Evolutionary conservation across 2,113 vertebrate species (phyloP).

Genomic region (Callospermophilus lateralis): DNA sequence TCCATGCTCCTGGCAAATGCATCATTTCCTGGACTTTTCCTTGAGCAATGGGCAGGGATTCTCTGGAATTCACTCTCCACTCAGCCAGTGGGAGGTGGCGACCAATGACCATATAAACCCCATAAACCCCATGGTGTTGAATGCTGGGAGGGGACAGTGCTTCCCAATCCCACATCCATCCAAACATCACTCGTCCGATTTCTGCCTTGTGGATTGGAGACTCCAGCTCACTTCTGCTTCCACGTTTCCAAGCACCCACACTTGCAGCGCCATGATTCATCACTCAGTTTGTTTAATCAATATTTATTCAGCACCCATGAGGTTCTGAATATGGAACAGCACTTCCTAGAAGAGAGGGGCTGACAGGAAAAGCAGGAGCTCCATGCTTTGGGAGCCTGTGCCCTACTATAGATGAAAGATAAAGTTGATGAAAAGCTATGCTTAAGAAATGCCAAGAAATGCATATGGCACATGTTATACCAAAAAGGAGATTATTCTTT

Average conservation of each 20-base stretch:
- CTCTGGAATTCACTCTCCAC: not conserved
- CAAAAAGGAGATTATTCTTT: not conserved
- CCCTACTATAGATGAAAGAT: conserved; percentile 48
- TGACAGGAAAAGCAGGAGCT: conserved; percentile 56
- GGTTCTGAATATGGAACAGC: conserved; percentile 67
- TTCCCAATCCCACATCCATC: no score
- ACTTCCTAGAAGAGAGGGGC: conserved; percentile 50
- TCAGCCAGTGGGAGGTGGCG: not conserved
- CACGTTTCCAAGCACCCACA: not conserved
- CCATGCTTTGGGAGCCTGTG: not conserved
- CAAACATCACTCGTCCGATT: not conserved
- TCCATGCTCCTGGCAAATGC: not conserved
- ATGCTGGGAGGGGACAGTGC: no score
- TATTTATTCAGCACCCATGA: conserved; percentile 76
- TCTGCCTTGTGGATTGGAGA: not conserved
- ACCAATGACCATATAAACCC: no score
- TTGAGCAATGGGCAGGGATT: not conserved
- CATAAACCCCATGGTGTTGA: no score
- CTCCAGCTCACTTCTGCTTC: conserved; percentile 9
- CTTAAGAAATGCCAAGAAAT: conserved; percentile 17
- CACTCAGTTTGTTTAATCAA: conserved; percentile 74
- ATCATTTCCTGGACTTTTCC: not conserved
- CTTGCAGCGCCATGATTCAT: conserved; percentile 66
- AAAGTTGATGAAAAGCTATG: not conserved
- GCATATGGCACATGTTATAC: not conserved